Percentiles rank a stretch among this genome's conserved stretches.
These are phyloP conservation scores for Parasteatoda tepidariorum DNA, from an alignment of 1,140 invertebrate genomes.

Conservation along the genomic window DNA sequence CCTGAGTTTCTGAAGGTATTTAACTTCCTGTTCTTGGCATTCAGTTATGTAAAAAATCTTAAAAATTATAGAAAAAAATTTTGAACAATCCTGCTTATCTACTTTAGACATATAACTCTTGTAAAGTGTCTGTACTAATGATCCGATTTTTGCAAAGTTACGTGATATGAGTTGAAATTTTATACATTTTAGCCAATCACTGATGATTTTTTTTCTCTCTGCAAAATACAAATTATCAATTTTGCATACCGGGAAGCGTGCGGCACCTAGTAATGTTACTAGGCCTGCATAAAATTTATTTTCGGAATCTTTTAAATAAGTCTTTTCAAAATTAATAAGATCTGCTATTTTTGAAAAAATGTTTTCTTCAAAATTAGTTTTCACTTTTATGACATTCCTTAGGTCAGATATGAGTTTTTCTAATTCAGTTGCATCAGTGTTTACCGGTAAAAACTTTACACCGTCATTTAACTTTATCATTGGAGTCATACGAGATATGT, in stretches of 20 bases:
- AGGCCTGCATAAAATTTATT: background rate
- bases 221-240: background rate
- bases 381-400: background rate
- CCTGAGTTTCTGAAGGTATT: no score
- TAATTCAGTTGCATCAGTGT: background rate
- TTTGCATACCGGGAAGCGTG: background rate
- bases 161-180: no score
- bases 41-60: no score
- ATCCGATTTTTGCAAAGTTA: no score
- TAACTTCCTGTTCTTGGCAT: no score
- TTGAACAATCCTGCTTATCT: no score
- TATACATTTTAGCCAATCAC: background rate
- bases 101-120: no score
- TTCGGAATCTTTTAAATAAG: background rate
- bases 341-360: constrained; percentile 6
- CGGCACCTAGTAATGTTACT: no score
- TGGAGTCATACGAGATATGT: background rate
- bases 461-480: background rate
- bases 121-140: no score
- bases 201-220: background rate
- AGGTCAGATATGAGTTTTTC: background rate
- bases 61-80: no score
- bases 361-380: background rate
- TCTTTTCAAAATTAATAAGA: background rate
- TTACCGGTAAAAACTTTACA: background rate